Evolutionary conservation across 2,888 invertebrate genomes (phyloP).

Genomic region (Sepiola atlantica): DNA sequence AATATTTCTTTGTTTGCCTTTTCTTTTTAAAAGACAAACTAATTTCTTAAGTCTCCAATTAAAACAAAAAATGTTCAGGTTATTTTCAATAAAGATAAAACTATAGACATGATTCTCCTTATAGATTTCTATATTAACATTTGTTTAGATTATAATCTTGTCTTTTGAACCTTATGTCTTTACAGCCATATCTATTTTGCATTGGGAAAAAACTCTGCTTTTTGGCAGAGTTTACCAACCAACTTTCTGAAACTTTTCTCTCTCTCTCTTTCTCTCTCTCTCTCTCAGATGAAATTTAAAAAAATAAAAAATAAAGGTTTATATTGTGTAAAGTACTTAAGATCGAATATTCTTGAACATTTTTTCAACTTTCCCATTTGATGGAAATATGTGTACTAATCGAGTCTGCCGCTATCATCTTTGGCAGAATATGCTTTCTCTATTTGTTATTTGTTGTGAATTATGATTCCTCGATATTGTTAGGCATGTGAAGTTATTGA

Average conservation of each 20-base stretch:
- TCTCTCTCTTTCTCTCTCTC: no score
- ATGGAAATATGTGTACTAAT: neutral
- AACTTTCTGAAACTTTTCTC: neutral
- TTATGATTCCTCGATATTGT: neutral
- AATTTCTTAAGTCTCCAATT: slow-evolving; percentile 14
- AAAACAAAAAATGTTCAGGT: neutral
- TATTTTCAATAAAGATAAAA: slow-evolving; percentile 32
- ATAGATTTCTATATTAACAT: slow-evolving; percentile 12
- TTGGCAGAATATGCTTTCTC: slow-evolving; percentile 2
- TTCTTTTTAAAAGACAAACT: neutral
- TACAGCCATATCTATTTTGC: slow-evolving; percentile 8
- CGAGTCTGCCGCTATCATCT: neutral
- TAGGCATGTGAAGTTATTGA: slow-evolving; percentile 32
- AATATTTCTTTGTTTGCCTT: neutral
- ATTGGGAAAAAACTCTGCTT: neutral
- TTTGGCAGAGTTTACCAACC: neutral
- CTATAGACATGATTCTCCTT: slow-evolving; percentile 19
- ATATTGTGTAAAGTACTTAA: slow-evolving; percentile 23
- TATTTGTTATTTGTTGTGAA: slow-evolving; percentile 21
- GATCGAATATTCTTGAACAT: slow-evolving; percentile 19
- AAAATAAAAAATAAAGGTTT: slow-evolving; percentile 11
- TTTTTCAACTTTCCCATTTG: neutral
- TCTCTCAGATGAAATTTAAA: slow-evolving; percentile 32
- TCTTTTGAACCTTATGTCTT: slow-evolving; percentile 3
- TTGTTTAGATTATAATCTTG: slow-evolving; percentile 1